A percentile compares a stretch with the other conserved stretches of the same genome.
These are phyloP conservation scores for Trochalopteron elliotii DNA, from an alignment of 2,113 vertebrate species.

Conservation along the genomic window DNA sequence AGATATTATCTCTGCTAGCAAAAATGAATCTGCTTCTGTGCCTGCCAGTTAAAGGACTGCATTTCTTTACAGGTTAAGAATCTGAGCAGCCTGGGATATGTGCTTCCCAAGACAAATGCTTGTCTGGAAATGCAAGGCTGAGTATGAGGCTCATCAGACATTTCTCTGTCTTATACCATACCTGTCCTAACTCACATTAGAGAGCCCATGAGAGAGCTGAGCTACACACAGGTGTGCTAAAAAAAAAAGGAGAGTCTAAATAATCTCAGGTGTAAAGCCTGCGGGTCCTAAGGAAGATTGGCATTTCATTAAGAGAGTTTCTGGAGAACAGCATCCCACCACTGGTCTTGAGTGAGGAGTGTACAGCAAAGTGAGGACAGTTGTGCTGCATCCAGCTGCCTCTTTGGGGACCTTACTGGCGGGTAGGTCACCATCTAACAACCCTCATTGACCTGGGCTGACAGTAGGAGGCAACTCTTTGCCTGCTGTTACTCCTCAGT, in stretches of 20 bases:
- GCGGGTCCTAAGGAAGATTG: rapidly evolving
- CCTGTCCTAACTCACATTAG: neutral
- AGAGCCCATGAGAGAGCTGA: neutral
- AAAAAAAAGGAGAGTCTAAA: neutral
- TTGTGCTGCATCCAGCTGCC: neutral
- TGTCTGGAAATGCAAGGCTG: neutral
- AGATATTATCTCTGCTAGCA: neutral
- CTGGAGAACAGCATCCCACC: neutral
- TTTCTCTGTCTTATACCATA: neutral
- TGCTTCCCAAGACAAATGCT: neutral
- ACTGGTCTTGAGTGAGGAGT: neutral
- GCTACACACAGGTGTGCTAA: neutral
- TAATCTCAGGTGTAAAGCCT: neutral
- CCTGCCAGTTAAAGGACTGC: neutral
- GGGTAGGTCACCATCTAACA: neutral
- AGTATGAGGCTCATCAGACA: neutral
- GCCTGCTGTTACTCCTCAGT: neutral
- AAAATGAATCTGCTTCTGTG: neutral
- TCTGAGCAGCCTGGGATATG: neutral
- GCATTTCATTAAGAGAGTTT: neutral
- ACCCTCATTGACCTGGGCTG: neutral
- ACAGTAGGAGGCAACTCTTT: neutral
- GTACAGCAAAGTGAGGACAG: neutral
- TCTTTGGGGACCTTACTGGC: neutral
- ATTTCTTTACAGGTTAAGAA: neutral